Evolutionary conservation across 1,140 invertebrate species (phyloP).

Genomic region (Cepaea nemoralis): DNA sequence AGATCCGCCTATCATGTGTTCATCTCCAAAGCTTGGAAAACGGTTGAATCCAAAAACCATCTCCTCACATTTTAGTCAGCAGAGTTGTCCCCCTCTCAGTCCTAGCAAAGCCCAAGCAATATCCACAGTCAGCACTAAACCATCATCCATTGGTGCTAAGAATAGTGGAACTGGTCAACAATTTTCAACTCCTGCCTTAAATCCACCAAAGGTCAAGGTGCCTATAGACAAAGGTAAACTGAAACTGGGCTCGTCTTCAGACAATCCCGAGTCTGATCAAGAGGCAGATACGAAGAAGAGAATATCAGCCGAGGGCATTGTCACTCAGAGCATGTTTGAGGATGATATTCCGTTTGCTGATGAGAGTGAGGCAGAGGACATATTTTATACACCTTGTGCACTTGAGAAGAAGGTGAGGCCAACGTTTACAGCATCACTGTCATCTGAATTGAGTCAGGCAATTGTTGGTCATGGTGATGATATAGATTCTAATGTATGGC

Average conservation of each 20-base stretch:
- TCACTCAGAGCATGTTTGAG: constrained; percentile 9
- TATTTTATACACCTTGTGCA: constrained; percentile 62
- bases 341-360: constrained; percentile 69
- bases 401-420: constrained; percentile 51
- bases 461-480: constrained; percentile 37
- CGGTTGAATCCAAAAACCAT: not conserved
- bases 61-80: not conserved
- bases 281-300: constrained; percentile 46
- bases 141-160: not conserved
- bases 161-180: not conserved
- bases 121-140: not conserved
- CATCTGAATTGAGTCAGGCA: constrained; percentile 49
- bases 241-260: constrained; percentile 43
- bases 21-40: constrained; percentile 20
- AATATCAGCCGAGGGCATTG: constrained; percentile 54
- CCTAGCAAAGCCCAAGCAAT: not conserved
- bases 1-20: constrained; percentile 30
- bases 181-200: not conserved
- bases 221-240: constrained; percentile 44
- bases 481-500: constrained; percentile 43
- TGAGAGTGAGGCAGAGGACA: constrained; percentile 64
- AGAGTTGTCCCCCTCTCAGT: not conserved
- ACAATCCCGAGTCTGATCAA: constrained; percentile 40
- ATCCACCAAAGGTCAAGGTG: constrained; percentile 37
- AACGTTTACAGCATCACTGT: constrained; percentile 41